Evolutionary conservation across 2,797 vertebrate genomes (phyloP), one percentile per base, ranked within the genome.

Genomic region (Sebastes vulpes): DNA sequence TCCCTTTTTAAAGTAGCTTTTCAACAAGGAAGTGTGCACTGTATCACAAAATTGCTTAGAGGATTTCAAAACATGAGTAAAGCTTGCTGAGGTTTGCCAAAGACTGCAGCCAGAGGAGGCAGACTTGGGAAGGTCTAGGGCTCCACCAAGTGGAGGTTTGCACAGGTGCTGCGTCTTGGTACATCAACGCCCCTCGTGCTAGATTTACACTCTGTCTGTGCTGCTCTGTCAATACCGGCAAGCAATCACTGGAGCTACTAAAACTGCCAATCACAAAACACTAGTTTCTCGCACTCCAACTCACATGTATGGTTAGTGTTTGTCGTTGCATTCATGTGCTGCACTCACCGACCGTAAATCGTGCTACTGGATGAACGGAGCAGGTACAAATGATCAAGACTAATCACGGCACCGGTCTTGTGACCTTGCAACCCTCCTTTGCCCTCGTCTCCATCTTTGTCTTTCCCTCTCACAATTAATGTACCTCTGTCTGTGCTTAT

Each of bases 71-170:
- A 86, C 92, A 93, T 85, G 88, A 92, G 89, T 84, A 90, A 87
- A 91, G 91, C 91, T 91, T 76, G 88, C 80, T 84, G 90, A 92
- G 90, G 89, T 86, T 70, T 92, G 84, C 80, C 88, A 82, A 14
- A 68, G 92, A 83, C 89, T 86, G 91, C 87, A 81, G 89, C 75
- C 78, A 10, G 58, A 3, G 4, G 10, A 26, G 75, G 26, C 67
- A 57, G 64, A 18, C 48, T 84, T 56, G 31, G 56, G 85, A 95
- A 96, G 95, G 93, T 91, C 94, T 91, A 94, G 95, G 95, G 96
- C 96, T 95, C 96, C 96, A 94, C 96, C 96, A 96, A 95, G 95
- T 96, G 96, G 96, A 80, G 60, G 53, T 10, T 76, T 32, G 64
- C 4, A 26, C 71, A 70, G 65, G 11, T 83, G 70, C 89, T 38